Evolutionary conservation across 1,140 invertebrate genomes (phyloP).

Genomic region (Globodera rostochiensis): DNA sequence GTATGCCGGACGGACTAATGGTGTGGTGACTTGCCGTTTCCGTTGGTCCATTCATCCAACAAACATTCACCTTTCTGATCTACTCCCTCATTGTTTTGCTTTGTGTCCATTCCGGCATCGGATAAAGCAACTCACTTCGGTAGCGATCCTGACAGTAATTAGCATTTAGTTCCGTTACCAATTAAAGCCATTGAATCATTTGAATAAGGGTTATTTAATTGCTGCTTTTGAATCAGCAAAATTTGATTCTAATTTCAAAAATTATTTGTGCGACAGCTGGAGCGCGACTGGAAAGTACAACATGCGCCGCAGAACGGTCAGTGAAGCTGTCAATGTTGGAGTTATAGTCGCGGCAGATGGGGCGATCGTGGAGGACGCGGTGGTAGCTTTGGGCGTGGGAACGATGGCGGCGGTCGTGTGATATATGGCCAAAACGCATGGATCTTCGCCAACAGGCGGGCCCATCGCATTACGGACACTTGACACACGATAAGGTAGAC

Average conservation of each 20-base stretch:
- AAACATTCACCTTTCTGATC: conserved; percentile 23
- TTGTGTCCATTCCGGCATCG: conserved; percentile 32
- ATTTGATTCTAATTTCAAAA: too few relatives aligned
- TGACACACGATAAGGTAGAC: too few relatives aligned
- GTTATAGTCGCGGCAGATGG: neutral
- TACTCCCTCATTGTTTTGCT: conserved; percentile 17
- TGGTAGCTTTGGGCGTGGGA: too few relatives aligned
- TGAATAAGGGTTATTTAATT: too few relatives aligned
- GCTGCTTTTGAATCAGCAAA: too few relatives aligned
- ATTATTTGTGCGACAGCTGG: too few relatives aligned
- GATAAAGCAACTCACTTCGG: neutral
- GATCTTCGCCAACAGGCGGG: too few relatives aligned
- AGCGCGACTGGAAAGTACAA: too few relatives aligned
- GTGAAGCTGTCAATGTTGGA: neutral
- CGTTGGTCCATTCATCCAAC: conserved; percentile 25
- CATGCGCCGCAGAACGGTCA: neutral
- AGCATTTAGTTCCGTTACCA: neutral
- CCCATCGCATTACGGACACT: too few relatives aligned
- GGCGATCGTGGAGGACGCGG: neutral
- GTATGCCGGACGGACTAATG: neutral
- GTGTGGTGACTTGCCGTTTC: neutral
- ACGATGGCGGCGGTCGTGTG: too few relatives aligned
- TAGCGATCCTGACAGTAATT: neutral
- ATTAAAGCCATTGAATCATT: too few relatives aligned
- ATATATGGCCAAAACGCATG: too few relatives aligned